These are phyloP conservation scores for Drosophila emarginata DNA, from an alignment of 2,888 invertebrate species.

Conservation along the genomic window DNA sequence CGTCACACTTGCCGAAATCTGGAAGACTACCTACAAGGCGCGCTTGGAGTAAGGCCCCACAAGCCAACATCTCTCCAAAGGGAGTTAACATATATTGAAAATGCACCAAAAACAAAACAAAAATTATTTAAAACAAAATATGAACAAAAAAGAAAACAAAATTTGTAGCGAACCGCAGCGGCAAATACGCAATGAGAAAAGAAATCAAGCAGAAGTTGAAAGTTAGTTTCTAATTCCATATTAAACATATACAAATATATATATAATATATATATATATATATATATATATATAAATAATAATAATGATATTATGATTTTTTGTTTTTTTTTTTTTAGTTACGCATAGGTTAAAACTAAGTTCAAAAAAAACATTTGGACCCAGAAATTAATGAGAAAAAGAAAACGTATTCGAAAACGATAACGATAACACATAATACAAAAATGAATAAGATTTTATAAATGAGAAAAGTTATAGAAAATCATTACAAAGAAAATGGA, in stretches of 20 bases:
- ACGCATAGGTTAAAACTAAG: constrained; percentile 67
- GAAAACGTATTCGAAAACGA: constrained; percentile 25
- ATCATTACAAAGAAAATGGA: neutral
- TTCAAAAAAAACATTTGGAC: constrained; percentile 43
- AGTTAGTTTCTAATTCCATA: constrained; percentile 72
- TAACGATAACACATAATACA: constrained; percentile 16
- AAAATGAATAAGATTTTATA: neutral
- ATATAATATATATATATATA: constrained; percentile 47
- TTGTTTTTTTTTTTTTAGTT: constrained; percentile 48
- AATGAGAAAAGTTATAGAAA: constrained; percentile 24
- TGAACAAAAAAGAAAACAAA: constrained; percentile 31
- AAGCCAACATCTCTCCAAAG: neutral
- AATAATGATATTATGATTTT: constrained; percentile 25
- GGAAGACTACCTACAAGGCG: constrained; percentile 97
- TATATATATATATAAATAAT: constrained; percentile 17
- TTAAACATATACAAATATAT: constrained; percentile 51
- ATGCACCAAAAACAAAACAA: constrained; percentile 57
- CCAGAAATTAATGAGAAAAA: constrained; percentile 13
- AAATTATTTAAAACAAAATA: constrained; percentile 24
- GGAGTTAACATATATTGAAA: constrained; percentile 42
- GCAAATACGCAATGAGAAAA: constrained; percentile 19
- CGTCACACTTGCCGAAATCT: constrained; percentile 96
- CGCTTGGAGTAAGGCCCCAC: constrained; percentile 88
- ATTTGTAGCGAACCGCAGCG: constrained; percentile 36
- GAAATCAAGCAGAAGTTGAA: constrained; percentile 54